A percentile compares a stretch with the other conserved stretches of the same genome.
phyloP scores from a whole-genome alignment of 1,140 invertebrate genomes.

The Gyrodactylus salaris region DNA sequence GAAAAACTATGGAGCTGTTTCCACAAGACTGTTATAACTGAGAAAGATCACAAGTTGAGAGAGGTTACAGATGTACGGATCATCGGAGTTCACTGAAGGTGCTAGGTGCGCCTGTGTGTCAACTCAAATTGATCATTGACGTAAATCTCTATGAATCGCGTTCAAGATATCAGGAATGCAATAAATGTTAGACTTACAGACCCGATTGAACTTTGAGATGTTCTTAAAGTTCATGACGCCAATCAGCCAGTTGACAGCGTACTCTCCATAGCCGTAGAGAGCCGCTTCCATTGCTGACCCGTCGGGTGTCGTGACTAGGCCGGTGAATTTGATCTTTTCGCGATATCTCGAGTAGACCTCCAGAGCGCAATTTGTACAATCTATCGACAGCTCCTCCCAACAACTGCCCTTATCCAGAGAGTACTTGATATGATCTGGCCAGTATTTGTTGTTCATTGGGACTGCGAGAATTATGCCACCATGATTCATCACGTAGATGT shows the following conservation, averaged over 20 bases:
- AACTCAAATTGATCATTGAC: no score
- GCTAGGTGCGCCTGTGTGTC: no score
- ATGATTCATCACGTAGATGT: not conserved
- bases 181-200: no score
- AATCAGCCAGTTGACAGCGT: not conserved
- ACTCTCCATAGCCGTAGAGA: not conserved
- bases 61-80: no score
- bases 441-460: not conserved
- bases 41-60: no score
- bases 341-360: not conserved
- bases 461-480: not conserved
- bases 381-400: not conserved
- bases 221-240: not conserved
- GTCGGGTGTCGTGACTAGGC: not conserved
- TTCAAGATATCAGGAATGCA: no score
- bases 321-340: not conserved
- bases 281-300: not conserved
- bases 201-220: not conserved
- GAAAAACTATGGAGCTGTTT: no score
- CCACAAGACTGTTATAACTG: no score
- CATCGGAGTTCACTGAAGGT: no score
- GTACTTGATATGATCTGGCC: not conserved
- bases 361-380: not conserved
- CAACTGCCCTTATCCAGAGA: not conserved
- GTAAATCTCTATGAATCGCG: no score